phyloP scores from a whole-genome alignment of 1,140 invertebrate genomes.

The Bombyx mandarina region DNA sequence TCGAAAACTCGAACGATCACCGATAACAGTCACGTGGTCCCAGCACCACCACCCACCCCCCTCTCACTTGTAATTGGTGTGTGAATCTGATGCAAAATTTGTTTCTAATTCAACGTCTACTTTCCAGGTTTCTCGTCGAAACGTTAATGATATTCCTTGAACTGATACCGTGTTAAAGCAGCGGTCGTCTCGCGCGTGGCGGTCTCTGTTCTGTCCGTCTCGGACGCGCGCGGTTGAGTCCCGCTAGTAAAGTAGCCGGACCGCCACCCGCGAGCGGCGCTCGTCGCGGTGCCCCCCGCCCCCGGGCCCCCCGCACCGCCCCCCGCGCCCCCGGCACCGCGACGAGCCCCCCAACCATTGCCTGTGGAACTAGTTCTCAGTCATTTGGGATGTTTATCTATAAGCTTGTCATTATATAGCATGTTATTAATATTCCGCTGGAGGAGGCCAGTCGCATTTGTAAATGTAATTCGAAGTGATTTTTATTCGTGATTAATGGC shows the following conservation, averaged over 20 bases:
- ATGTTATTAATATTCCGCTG: constrained; percentile 61
- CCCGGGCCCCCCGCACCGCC: constrained; percentile 20
- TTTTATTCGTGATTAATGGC: background rate
- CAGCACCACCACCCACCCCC: too few species aligned
- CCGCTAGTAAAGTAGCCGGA: too few species aligned
- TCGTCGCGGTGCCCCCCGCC: too few species aligned
- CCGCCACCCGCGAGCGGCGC: too few species aligned
- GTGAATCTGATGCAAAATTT: constrained; percentile 60
- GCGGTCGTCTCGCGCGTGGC: constrained; percentile 43
- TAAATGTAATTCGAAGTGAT: constrained; percentile 2
- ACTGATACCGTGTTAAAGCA: constrained; percentile 57
- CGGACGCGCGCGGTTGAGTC: background rate
- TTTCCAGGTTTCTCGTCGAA: constrained; percentile 67
- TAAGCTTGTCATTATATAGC: constrained; percentile 63
- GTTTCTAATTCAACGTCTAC: constrained; percentile 67
- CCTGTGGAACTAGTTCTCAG: constrained; percentile 57
- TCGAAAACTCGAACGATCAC: too few species aligned
- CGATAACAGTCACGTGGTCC: too few species aligned
- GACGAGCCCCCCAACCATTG: constrained; percentile 51
- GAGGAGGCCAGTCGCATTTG: constrained; percentile 31
- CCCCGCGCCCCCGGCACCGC: constrained; percentile 20
- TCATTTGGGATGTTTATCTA: constrained; percentile 60
- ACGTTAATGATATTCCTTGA: constrained; percentile 65
- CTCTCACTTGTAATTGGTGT: constrained; percentile 45
- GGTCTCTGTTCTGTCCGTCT: background rate